Evolutionary conservation across 2,113 vertebrate species (phyloP), one percentile per base, ranked within the genome.

Genomic region (Pavo muticus): DNA sequence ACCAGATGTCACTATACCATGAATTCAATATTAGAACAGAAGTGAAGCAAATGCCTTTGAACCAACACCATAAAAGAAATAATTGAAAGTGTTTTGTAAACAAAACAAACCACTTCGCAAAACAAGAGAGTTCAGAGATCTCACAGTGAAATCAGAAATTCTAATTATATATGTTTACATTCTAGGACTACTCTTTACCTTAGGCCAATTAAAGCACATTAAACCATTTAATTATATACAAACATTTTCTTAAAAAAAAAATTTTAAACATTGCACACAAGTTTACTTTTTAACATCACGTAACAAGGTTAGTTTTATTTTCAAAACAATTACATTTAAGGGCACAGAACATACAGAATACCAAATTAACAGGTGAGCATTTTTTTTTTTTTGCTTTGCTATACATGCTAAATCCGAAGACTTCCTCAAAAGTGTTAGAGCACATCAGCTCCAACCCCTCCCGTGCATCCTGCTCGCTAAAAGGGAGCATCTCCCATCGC

Each of bases 91-190:
- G 97, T 95, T 96, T 76, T 93, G 92, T 88, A 92, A 91, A 95
- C 93, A 84, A 87, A 92, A 91, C 89, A 84, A 96, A 96, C 81
- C 95, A 96, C 94, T 97, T 96, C 90, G 93, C 91, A 91, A 94
- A 97, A 92, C 84, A 96, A 91, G 88, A 96, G 73, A 96, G 93
- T 97, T 97, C 81, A 91, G 95, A 97, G 96, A 97, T 97, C 96
- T 97, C 98, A 98, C 97, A 98, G 97, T 98, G 97, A 98, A 98
- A 98, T 97, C 70, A 98, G 96, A 96, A 96, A 96, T 95, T 77
- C 91, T 97, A 97, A 96, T 96, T 94, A 95, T 92, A 97, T 91
- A 96, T 97, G 97, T 97, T 97, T 97, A 98, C 96, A 97, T 89
- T 68, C 95, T 96, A 97, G 93, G 91, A 95, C 95, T 97, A 97